A percentile compares a stretch with the other conserved stretches of the same genome.
These are phyloP conservation scores for Merluccius polli DNA, from an alignment of 2,797 vertebrate species.

Conservation along the genomic window DNA sequence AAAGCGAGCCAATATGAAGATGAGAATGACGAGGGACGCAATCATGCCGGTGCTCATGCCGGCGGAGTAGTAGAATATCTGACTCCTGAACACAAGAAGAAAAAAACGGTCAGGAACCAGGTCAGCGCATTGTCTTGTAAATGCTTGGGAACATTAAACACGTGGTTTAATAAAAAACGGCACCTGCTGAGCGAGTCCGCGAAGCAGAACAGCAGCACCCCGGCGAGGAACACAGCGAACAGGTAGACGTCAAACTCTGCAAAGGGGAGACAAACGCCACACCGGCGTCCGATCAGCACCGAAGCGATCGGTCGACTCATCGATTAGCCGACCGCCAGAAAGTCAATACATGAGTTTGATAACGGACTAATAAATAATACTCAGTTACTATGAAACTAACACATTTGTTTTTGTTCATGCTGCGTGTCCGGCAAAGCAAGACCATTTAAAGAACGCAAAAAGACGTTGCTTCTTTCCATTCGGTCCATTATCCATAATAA, in stretches of 20 bases:
- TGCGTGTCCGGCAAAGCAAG: not conserved
- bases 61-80: constrained; percentile 88
- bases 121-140: not conserved
- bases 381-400: not conserved
- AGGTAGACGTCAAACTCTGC: constrained; percentile 88
- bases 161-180: constrained; percentile 4
- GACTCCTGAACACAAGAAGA: constrained; percentile 74
- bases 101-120: not conserved
- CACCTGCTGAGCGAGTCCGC: constrained; percentile 90
- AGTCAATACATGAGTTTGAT: not conserved
- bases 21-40: constrained; percentile 85
- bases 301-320: not conserved
- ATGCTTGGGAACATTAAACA: not conserved
- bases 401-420: not conserved
- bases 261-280: constrained; percentile 18
- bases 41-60: constrained; percentile 89
- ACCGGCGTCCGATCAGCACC: not conserved
- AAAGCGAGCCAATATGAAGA: constrained; percentile 84
- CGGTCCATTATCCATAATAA: not conserved
- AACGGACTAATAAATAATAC: not conserved
- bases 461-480: not conserved
- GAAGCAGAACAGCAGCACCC: constrained; percentile 81
- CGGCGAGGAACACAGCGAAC: constrained; percentile 84
- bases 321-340: not conserved
- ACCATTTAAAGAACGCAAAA: not conserved